A percentile compares a stretch with the other conserved stretches of the same genome.
phyloP scores from a whole-genome alignment of 2,888 invertebrate species.

The Drosophila greeni region DNA sequence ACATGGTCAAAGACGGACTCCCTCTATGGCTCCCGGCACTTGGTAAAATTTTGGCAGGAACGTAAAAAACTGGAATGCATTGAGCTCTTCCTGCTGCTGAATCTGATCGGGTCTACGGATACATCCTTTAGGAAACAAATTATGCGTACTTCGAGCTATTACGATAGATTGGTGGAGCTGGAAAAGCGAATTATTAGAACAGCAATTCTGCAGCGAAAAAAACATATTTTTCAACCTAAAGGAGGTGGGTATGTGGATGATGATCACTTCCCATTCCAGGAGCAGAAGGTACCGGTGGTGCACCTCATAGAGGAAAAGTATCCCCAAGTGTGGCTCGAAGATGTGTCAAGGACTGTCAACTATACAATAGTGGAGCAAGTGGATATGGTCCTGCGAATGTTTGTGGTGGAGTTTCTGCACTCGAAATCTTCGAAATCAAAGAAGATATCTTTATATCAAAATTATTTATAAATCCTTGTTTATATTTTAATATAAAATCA shows the following conservation, averaged over 20 bases:
- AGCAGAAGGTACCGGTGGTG: slow-evolving; percentile 82
- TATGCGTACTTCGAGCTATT: slow-evolving; percentile 89
- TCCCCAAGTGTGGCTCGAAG: slow-evolving; percentile 91
- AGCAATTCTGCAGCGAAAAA: slow-evolving; percentile 64
- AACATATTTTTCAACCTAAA: slow-evolving; percentile 48
- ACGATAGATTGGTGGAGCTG: slow-evolving; percentile 83
- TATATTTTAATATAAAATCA: too few species aligned
- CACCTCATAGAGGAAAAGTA: slow-evolving; percentile 95
- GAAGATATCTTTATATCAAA: too few species aligned
- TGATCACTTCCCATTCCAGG: slow-evolving; percentile 90
- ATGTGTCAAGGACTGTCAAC: slow-evolving; percentile 87
- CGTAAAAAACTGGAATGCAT: slow-evolving; percentile 78
- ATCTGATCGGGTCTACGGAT: slow-evolving; percentile 90
- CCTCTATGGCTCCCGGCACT: slow-evolving; percentile 93
- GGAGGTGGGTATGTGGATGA: slow-evolving; percentile 83
- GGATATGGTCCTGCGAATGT: slow-evolving; percentile 91
- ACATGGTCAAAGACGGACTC: slow-evolving; percentile 93
- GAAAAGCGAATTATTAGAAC: slow-evolving; percentile 82
- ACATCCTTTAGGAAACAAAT: slow-evolving; percentile 86
- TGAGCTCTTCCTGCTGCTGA: slow-evolving; percentile 91
- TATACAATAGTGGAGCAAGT: slow-evolving; percentile 90
- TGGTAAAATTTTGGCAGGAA: slow-evolving; percentile 87
- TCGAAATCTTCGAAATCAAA: background rate
- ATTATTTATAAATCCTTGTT: too few species aligned
- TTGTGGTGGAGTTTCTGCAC: slow-evolving; percentile 87